Evolutionary conservation across 2,113 vertebrate genomes (phyloP), one percentile per base, ranked within the genome.

Genomic region (Maylandia zebra): DNA sequence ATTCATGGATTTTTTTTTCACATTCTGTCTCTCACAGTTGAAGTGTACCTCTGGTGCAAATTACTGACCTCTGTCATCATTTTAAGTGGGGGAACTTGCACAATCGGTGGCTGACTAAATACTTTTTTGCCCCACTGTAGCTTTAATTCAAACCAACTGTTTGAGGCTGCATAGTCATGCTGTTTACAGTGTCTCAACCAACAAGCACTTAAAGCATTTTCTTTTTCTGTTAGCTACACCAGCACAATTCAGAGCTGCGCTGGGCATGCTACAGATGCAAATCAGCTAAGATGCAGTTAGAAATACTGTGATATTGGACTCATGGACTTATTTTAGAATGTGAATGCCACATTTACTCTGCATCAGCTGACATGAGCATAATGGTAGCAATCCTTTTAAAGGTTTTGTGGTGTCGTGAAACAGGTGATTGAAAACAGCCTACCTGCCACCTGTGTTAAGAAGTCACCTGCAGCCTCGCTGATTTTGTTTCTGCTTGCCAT

Each of bases 391-490:
- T 57, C 48, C 41, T 30, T 50, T 32, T 34, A 81, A 71, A 48
- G 38, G n/a, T 36, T 34, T 61, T 71, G 45, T 90, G 27, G 48
- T 24, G 55, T 55, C 10, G 74, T 84, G 78, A 64, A 85, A 76
- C 66, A 86, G 89, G 83, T 92, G 81, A 93, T 91, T 92, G 61
- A 81, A 85, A 87, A 74, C 5, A 76, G 64, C 45, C 57, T 36
- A 2, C 56, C 59, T 22, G 50, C 59, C 59, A 82, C 55, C 83
- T 89, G 88, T 71, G 91, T 92, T 83, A 95, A 90, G 66, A 94
- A 89, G 30, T 89, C 93, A 93, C 90, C 93, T 92, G 90, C 88
- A 92, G 91, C 83, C 90, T 27, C 12, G 3, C 30, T 8, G 27
- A 32, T 85, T 84, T 89, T 22, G 85, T 17, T 86, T 43, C 45